Evolutionary conservation across 2,888 invertebrate species (phyloP), one percentile per base, ranked within the genome.

Genomic region (Nemurella pictetii): DNA sequence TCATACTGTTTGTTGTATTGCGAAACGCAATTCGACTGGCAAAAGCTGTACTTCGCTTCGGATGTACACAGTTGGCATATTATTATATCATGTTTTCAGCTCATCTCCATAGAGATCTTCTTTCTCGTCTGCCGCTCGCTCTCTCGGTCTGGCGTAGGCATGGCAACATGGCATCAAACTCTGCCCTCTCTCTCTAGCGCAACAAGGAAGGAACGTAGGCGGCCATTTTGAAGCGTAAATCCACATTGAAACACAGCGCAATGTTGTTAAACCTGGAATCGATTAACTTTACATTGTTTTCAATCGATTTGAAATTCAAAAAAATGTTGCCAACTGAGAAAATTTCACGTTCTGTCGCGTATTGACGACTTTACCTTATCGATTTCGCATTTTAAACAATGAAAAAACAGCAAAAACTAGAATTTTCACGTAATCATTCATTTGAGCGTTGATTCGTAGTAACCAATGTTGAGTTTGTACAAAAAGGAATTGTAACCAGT

Each of bases 181-280:
- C 20, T 28, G 26, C 78, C 30, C 28, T 83, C 85, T 83, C 74
- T 27, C 80, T 85, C 81, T 78, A 29, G 30, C 55, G 35, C 83
- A 78, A 84, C 83, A 35, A 85, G 83, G 75, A 83, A 55, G 80
- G 74, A 27, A 30, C 36, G 83, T 26, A 55, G 81, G 32, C 84
- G 32, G 84, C 85, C 85, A 85, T 85, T 72, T 82, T 82, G 82
- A 72, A 82, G 25, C 72, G 55, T 72, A 82, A 55, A 72, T 28
- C 82, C 55, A 82, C 82, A 82, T 29, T 78, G n/a, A 78, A 78
- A 28, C 77, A 5, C 7, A 75, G 3, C 30, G 78, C 28, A 30
- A 78, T 29, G 30, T 78, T 55, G 55, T 55, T 12, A 55, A 55
- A 55, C 55, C 12, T 55, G 20, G 1, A 55, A 55, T 55, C 55